Base-by-base conservation (phyloP, 2,113 vertebrate genomes). In the Empidonax traillii region DNA sequence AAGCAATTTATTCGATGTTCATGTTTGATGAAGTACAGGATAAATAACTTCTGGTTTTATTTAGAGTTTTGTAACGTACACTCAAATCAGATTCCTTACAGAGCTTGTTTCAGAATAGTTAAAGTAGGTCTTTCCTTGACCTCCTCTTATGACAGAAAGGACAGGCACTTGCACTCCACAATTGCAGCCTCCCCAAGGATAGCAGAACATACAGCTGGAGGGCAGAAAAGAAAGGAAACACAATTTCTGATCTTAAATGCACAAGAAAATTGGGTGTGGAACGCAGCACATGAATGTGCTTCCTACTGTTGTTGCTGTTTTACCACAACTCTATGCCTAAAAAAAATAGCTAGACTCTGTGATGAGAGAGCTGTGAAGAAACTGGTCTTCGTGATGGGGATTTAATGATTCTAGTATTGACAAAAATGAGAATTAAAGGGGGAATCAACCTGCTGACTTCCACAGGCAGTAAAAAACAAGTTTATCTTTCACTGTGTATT, bases 321-420 rank as follows among this genome's bases (percentile, higher is more conserved):
- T 61, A 84, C 39, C 33, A 72, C 58, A 92, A 65, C 7, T 0
- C 28, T 28, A 16, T 2, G 17, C 52, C 91, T 39, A 63, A 39
- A 68, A 47, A 17, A 58, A 31, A 8, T n/a, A 47, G 37, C 30
- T 68, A 49, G 31, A 12, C 15, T 62, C 4, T 61, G 58, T 63
- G 55, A 56, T 37, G 49, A 59, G 61, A 86, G 17, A 68, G 47
- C 87, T 69, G 39, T 59, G 82, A 61, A 67, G 35, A 80, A 87
- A 69, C 37, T 11, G 46, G 33, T 66, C 47, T 74, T 71, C 0
- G 0, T 65, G 68, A 86, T 65, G 68, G 56, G 35, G 61, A 56
- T 92, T 97, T 95, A 92, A 93, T 94, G 93, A 94, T 76, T 73
- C 58, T 51, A 35, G 20, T 75, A 92, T 90, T 7, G 67, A 95